These are phyloP conservation scores for Drosophila mayri DNA, from an alignment of 1,140 invertebrate genomes.

Conservation along the genomic window DNA sequence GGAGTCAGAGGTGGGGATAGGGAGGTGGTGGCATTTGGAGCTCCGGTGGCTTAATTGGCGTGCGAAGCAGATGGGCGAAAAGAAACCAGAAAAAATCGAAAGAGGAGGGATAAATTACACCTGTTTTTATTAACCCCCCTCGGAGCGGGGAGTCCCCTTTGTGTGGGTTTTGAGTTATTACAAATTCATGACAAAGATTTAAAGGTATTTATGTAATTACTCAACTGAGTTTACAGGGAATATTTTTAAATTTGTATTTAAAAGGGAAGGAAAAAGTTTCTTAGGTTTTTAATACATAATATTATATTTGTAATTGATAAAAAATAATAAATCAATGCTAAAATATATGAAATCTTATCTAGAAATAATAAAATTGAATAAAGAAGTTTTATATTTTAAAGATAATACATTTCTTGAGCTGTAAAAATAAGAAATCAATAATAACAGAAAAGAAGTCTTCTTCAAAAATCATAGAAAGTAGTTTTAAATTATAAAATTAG, in stretches of 20 bases:
- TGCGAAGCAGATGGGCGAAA: slow-evolving; percentile 64
- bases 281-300: neutral
- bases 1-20: neutral
- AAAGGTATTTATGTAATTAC: slow-evolving; percentile 15
- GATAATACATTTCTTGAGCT: no score
- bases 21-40: neutral
- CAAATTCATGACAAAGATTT: slow-evolving; percentile 26
- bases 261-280: neutral
- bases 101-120: slow-evolving; percentile 69
- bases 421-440: no score
- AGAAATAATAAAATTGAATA: no score
- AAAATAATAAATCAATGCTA: no score
- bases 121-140: slow-evolving; percentile 58
- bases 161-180: slow-evolving; percentile 7
- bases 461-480: no score
- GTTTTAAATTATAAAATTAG: no score
- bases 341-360: no score
- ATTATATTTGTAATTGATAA: neutral
- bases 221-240: neutral
- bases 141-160: neutral
- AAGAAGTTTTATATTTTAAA: no score
- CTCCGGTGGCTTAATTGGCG: slow-evolving; percentile 61
- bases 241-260: neutral
- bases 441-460: no score
- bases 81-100: slow-evolving; percentile 29